Evolutionary conservation across 2,888 invertebrate species (phyloP).

Genomic region (Gari tellinella): DNA sequence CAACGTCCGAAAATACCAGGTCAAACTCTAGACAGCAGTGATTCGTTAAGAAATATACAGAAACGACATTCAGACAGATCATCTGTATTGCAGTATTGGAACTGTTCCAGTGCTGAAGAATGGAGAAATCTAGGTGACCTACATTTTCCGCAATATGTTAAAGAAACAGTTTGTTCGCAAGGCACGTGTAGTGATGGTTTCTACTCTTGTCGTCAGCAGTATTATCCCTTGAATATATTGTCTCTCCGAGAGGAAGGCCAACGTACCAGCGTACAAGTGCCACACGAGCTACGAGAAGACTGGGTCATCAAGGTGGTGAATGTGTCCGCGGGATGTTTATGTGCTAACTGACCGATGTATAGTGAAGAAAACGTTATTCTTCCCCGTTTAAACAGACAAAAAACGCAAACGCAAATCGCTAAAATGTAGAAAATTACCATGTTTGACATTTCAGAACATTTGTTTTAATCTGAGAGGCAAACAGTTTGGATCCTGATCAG

Average conservation of each 20-base stretch:
- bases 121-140: conserved; percentile 14
- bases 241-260: conserved; percentile 7
- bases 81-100: no score
- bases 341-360: neutral
- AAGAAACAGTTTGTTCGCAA: conserved; percentile 4
- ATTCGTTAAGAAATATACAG: no score
- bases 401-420: no score
- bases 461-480: no score
- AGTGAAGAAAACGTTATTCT: no score
- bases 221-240: conserved; percentile 2
- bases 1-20: no score
- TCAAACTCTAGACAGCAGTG: no score
- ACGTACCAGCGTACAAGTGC: conserved; percentile 1
- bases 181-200: conserved; percentile 10
- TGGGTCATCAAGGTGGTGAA: conserved; percentile 12
- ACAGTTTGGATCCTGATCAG: no score
- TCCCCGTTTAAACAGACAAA: no score
- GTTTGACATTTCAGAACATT: no score
- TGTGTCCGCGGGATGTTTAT: conserved; percentile 15
- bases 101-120: conserved; percentile 4
- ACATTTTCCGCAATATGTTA: conserved; percentile 12
- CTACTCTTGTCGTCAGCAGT: conserved; percentile 11
- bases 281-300: neutral
- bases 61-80: no score
- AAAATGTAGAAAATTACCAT: no score